phyloP scores from a whole-genome alignment of 2,113 vertebrate species.

The Bettongia penicillata region DNA sequence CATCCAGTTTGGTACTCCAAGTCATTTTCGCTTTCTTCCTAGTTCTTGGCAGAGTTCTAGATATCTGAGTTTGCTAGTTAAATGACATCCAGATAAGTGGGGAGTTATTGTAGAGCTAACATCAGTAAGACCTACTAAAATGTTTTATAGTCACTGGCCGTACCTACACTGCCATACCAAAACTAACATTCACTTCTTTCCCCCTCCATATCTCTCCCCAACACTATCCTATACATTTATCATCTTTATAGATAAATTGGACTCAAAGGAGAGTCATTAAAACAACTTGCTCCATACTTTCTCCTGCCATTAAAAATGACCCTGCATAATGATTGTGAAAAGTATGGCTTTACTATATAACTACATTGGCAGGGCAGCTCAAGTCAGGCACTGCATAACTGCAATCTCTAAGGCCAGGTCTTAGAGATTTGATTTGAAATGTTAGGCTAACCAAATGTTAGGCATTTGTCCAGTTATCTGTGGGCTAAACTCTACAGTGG shows the following conservation, averaged over 20 bases:
- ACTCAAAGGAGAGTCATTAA: not conserved
- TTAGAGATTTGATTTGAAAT: not conserved
- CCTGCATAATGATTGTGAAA: not conserved
- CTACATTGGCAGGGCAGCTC: not conserved
- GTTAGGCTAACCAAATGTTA: not conserved
- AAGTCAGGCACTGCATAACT: not conserved
- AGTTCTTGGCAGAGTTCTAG: not conserved
- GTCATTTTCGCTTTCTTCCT: not conserved
- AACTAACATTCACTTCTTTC: not conserved
- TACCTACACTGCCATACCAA: not conserved
- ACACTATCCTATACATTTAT: not conserved
- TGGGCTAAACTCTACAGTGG: not conserved
- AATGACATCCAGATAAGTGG: not conserved
- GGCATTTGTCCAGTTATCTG: not conserved
- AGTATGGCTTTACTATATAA: not conserved
- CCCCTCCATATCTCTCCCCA: not conserved
- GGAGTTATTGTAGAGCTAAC: not conserved
- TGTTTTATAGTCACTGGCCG: not conserved
- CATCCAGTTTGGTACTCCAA: not conserved
- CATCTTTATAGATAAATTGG: not conserved
- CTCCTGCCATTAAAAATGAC: not conserved
- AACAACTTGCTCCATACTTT: not conserved
- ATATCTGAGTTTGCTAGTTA: not conserved
- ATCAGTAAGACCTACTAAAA: conserved; percentile 18
- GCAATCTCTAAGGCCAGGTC: not conserved